Evolutionary conservation across 2,113 vertebrate species (phyloP).

Genomic region (Indri indri): DNA sequence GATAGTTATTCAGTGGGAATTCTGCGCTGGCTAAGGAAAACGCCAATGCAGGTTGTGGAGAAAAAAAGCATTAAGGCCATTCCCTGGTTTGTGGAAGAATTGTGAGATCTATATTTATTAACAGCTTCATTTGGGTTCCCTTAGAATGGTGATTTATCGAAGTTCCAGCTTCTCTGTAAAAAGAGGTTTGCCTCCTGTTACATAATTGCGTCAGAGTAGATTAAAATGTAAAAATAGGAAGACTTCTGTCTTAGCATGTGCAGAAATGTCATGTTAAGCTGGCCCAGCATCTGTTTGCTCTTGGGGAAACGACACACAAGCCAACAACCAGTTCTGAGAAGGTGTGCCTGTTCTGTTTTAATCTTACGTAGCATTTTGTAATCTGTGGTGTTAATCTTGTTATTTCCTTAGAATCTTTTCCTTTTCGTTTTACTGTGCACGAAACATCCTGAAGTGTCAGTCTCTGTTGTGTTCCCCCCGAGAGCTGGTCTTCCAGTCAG

Average conservation of each 20-base stretch:
- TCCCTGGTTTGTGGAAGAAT: background rate
- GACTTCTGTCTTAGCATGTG: background rate
- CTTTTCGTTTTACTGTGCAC: background rate
- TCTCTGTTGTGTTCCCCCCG: background rate
- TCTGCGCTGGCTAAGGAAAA: background rate
- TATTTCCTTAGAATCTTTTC: background rate
- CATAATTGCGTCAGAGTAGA: constrained; percentile 28
- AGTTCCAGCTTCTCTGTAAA: background rate
- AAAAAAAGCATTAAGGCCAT: background rate
- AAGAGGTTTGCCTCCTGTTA: background rate
- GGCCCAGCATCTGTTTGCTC: background rate
- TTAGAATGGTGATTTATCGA: background rate
- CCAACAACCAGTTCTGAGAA: background rate
- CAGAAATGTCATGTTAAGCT: background rate
- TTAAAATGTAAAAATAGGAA: constrained; percentile 39
- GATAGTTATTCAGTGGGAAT: background rate
- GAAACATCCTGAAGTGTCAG: background rate
- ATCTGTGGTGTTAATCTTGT: background rate
- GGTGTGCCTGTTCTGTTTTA: background rate
- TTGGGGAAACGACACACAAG: background rate
- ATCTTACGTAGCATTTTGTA: background rate
- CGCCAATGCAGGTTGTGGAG: background rate
- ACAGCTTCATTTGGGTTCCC: background rate
- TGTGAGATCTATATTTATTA: background rate
- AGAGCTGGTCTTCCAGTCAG: background rate